Evolutionary conservation across 2,113 vertebrate genomes (phyloP).

Genomic region (Lasiurus cinereus): DNA sequence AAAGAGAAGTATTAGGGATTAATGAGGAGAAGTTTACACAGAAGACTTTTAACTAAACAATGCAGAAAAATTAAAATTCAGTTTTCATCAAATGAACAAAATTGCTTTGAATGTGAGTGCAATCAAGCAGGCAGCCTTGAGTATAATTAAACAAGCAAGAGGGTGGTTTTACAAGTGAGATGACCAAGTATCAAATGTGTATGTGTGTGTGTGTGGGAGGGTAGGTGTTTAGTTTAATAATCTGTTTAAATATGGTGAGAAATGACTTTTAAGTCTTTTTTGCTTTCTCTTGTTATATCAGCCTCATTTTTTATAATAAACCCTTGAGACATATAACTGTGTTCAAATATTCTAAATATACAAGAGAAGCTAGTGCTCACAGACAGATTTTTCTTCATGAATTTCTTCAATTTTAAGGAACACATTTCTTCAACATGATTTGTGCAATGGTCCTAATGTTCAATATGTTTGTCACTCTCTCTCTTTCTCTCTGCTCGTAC

Average conservation of each 20-base stretch:
- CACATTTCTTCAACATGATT: neutral
- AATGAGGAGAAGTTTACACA: neutral
- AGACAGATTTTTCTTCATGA: neutral
- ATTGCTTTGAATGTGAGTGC: slow-evolving; percentile 36
- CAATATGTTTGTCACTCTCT: neutral
- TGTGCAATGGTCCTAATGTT: neutral
- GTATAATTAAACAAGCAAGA: slow-evolving; percentile 9
- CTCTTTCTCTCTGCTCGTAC: neutral
- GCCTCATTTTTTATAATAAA: neutral
- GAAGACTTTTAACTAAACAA: slow-evolving; percentile 51
- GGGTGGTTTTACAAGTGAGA: neutral
- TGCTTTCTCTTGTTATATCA: neutral
- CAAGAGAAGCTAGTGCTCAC: neutral
- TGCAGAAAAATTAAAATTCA: slow-evolving; percentile 57
- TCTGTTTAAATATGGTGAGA: neutral
- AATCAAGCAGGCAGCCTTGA: neutral
- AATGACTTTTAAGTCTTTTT: neutral
- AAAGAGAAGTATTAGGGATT: neutral
- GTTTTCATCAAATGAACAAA: slow-evolving; percentile 56
- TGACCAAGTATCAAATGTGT: neutral
- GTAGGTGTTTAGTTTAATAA: neutral
- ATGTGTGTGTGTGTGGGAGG: neutral
- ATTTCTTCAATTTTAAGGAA: neutral
- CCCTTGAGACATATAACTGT: neutral
- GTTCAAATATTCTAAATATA: neutral